Base-by-base conservation (phyloP, 1,140 invertebrate species). In the Zelostemma sp. region DNA sequence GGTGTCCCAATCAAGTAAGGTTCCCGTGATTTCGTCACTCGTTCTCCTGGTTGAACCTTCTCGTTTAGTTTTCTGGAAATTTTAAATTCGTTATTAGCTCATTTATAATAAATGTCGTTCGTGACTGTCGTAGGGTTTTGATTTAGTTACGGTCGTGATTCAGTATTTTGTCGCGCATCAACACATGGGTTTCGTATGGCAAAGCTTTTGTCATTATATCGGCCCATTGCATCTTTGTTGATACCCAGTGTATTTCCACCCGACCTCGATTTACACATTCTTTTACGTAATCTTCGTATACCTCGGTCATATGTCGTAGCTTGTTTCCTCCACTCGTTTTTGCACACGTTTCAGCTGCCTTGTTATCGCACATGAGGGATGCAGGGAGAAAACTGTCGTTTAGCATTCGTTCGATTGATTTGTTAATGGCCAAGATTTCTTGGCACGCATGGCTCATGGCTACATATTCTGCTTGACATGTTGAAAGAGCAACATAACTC, bases 351-450 rank as follows among this genome's bases (percentile, higher is more conserved):
- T 49, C 15, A 1, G 63, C 55, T 16, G 55, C 48, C 31, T 35
- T 48, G 33, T 66, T 66, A 17, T 66, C 56, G 21, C 41, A 45
- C 15, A 9, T 45, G 9, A 45, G 6, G 9, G 1, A 6, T 15
- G 41, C 12, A 15, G 15, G 41, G 11, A 45, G n/a, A 9, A 4
- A 15, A 8, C 41, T 45, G n/a, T 45, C 17, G 16, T 45, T 17
- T 25, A 25, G 8, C 3, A 25, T 25, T 25, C 21, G 21, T 25
- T 25, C 21, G 21, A 25, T 25, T 25, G 45, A 43, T 50, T 69
- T 64, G 16, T 69, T 55, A 31, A 69, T n/a, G n/a, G 67, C 63
- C 25, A 69, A 45, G 3, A 59, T 8, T n/a, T 69, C 60, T 45
- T 67, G 49, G 14, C 64, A 67, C 0, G 47, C 62, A 12, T 65